Percentiles rank a stretch among this genome's conserved stretches.
Evolutionary conservation across 2,797 vertebrate species (phyloP).

Genomic region (Otolemur crassicaudatus): DNA sequence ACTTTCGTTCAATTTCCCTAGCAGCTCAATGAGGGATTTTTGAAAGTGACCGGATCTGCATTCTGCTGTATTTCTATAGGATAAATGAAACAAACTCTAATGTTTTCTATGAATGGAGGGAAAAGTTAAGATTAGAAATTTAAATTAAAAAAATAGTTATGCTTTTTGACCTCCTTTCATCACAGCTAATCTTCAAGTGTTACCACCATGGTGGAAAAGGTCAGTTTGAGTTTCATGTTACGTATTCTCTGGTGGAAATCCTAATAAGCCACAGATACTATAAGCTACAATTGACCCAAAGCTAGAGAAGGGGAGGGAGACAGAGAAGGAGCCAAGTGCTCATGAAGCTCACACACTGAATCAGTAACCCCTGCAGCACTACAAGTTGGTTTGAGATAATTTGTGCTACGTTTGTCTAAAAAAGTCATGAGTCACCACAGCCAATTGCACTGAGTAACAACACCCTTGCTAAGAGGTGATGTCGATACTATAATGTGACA

Average conservation of each 20-base stretch:
- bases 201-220: not conserved
- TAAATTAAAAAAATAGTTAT: not conserved
- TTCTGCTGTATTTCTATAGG: not conserved
- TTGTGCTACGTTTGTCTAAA: constrained; percentile 51
- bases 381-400: not conserved
- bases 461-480: not conserved
- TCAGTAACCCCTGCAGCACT: constrained; percentile 64
- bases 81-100: not conserved
- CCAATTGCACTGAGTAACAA: not conserved
- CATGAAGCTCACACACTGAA: not conserved
- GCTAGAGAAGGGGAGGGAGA: constrained; percentile 1
- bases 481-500: not conserved
- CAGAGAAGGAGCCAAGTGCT: not conserved
- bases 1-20: not conserved
- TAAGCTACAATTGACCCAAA: constrained; percentile 54
- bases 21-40: not conserved
- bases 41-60: not conserved
- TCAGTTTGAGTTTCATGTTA: constrained; percentile 55
- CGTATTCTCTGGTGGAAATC: constrained; percentile 26
- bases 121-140: not conserved
- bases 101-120: not conserved
- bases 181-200: not conserved
- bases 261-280: constrained; percentile 50
- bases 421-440: not conserved
- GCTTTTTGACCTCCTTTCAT: not conserved